phyloP scores from a whole-genome alignment of 1,140 invertebrate genomes.

The Hylyphantes graminicola region DNA sequence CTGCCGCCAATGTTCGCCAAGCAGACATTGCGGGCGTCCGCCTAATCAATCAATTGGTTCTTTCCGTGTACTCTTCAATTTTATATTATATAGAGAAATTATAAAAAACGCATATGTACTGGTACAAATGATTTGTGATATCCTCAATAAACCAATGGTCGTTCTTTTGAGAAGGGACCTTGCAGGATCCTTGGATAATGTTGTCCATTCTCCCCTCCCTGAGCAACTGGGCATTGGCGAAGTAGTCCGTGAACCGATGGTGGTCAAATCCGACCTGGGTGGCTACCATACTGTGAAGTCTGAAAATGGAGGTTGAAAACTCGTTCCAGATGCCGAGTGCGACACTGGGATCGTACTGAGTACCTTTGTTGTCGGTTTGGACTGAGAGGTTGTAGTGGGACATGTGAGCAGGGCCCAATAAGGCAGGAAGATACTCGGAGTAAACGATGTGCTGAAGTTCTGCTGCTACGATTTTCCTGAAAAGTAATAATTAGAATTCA shows the following conservation, averaged over 20 bases:
- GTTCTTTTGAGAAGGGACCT: background rate
- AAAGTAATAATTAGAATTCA: background rate
- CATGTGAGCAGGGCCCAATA: constrained; percentile 66
- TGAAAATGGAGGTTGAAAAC: constrained; percentile 68
- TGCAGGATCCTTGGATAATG: background rate
- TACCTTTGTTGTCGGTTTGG: background rate
- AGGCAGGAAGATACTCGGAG: constrained; percentile 69
- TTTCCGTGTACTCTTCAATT: too few relatives aligned
- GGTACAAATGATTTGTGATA: background rate
- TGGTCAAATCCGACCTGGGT: background rate
- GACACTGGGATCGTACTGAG: constrained; percentile 67
- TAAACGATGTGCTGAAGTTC: constrained; percentile 69
- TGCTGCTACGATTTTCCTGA: constrained; percentile 63
- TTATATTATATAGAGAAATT: too few relatives aligned
- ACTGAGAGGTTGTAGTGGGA: constrained; percentile 43
- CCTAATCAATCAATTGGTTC: too few relatives aligned
- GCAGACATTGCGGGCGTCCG: too few relatives aligned
- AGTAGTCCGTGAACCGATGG: background rate
- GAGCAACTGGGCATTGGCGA: background rate
- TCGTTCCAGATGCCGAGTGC: constrained; percentile 67
- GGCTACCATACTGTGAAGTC: constrained; percentile 63
- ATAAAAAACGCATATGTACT: too few relatives aligned
- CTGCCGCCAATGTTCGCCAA: too few relatives aligned
- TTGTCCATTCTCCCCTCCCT: background rate
- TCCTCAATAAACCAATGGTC: background rate